Evolutionary conservation across 2,888 invertebrate species (phyloP).

Genomic region (Panorpa germanica): DNA sequence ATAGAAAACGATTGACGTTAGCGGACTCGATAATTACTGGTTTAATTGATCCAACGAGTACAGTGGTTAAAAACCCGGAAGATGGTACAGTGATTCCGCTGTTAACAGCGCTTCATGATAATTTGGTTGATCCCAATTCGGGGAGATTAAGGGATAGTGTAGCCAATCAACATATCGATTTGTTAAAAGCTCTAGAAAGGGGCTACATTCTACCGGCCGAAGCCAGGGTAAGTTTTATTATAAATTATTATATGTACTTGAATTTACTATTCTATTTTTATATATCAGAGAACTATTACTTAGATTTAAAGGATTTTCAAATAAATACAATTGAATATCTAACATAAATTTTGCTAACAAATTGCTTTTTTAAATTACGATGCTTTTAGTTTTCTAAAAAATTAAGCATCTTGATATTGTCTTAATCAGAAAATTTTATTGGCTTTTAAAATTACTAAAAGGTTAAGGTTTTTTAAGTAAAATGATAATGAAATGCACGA

Average conservation of each 20-base stretch:
- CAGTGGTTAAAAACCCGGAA: constrained; percentile 62
- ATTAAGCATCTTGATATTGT: no score
- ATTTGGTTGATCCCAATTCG: constrained; percentile 51
- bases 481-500: no score
- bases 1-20: constrained; percentile 54
- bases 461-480: no score
- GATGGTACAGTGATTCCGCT: constrained; percentile 59
- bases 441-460: no score
- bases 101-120: constrained; percentile 51
- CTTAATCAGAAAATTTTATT: no score
- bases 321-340: no score
- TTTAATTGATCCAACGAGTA: constrained; percentile 69
- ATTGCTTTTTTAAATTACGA: no score
- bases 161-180: constrained; percentile 33
- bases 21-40: constrained; percentile 57
- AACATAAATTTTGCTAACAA: no score
- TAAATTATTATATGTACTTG: constrained; percentile 14
- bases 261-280: no score
- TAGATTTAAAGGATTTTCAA: no score
- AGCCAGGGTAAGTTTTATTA: constrained; percentile 66
- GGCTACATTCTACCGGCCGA: constrained; percentile 80
- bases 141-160: constrained; percentile 45
- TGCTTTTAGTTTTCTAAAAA: no score
- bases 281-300: no score
- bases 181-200: constrained; percentile 70